These are phyloP conservation scores for Adela reaumurella DNA, from an alignment of 2,888 invertebrate genomes.

Conservation along the genomic window DNA sequence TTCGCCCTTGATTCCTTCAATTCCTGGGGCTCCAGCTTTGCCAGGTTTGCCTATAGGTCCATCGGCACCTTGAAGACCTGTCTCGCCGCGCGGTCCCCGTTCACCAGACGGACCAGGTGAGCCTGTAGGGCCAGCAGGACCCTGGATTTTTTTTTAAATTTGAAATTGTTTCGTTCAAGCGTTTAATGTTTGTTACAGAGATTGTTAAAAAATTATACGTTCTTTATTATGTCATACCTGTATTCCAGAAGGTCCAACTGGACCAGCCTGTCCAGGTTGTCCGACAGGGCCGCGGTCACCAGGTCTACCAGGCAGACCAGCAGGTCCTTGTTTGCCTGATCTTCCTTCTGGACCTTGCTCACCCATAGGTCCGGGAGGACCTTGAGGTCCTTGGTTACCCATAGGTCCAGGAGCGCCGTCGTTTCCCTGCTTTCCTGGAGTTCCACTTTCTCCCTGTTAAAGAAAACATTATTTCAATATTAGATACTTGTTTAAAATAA, in stretches of 20 bases:
- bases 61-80: conserved; percentile 70
- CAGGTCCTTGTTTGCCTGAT: conserved; percentile 66
- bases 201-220: too few relatives aligned
- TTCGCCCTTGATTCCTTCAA: conserved; percentile 67
- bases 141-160: conserved; percentile 44
- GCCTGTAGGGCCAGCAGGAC: conserved; percentile 63
- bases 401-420: conserved; percentile 69
- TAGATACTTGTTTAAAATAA: too few relatives aligned
- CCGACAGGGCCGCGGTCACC: conserved; percentile 77
- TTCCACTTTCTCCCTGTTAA: conserved; percentile 66
- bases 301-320: conserved; percentile 67
- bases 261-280: conserved; percentile 60
- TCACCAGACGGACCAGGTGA: conserved; percentile 68
- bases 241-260: conserved; percentile 64
- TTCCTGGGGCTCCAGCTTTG: conserved; percentile 70
- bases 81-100: conserved; percentile 67
- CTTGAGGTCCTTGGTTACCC: conserved; percentile 65
- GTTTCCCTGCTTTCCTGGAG: conserved; percentile 66
- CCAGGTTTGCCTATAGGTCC: conserved; percentile 76
- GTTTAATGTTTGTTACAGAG: too few relatives aligned
- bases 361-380: conserved; percentile 63
- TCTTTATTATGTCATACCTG: too few relatives aligned
- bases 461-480: too few relatives aligned
- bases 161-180: too few relatives aligned
- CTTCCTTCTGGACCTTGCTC: conserved; percentile 58